phyloP scores from a whole-genome alignment of 2,797 vertebrate genomes.

The Micropoecilia bifurca region DNA sequence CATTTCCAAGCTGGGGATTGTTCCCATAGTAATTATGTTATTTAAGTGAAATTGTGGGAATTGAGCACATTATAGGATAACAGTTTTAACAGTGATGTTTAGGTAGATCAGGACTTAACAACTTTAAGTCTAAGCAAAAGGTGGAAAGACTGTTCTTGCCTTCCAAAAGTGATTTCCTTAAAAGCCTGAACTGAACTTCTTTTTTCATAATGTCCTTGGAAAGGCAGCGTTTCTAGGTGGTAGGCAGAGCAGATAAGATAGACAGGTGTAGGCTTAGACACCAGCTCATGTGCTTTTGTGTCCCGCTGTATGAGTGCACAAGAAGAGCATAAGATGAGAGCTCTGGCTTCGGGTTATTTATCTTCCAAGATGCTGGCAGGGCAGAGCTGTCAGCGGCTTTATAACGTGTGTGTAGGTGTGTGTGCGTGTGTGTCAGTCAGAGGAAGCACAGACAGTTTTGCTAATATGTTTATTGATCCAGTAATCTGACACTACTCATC shows the following conservation, averaged over 20 bases:
- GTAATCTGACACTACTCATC: slow-evolving; percentile 43
- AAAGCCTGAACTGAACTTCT: slow-evolving; percentile 30
- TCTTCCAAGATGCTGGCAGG: slow-evolving; percentile 56
- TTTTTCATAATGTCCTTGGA: slow-evolving; percentile 18
- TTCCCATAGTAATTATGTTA: neutral
- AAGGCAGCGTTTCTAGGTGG: slow-evolving; percentile 33
- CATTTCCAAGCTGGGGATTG: neutral
- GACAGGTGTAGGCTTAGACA: slow-evolving; percentile 56
- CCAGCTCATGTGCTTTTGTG: slow-evolving; percentile 21
- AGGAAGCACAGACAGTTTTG: slow-evolving; percentile 45
- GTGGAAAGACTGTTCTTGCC: neutral
- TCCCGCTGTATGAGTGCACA: slow-evolving; percentile 18
- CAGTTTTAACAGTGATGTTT: neutral
- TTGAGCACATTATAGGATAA: neutral
- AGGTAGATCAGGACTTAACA: neutral
- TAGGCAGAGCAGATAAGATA: slow-evolving; percentile 44
- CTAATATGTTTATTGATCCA: slow-evolving; percentile 65
- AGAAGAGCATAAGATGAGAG: slow-evolving; percentile 50
- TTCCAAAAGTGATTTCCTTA: slow-evolving; percentile 15
- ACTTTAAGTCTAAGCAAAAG: slow-evolving; percentile 11
- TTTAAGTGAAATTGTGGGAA: neutral
- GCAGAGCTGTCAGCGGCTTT: slow-evolving; percentile 50
- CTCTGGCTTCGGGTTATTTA: slow-evolving; percentile 65
- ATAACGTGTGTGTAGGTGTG: neutral
- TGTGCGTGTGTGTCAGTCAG: slow-evolving; percentile 9